Evolutionary conservation across 2,113 vertebrate genomes (phyloP).

Genomic region (Engraulis encrasicolus): DNA sequence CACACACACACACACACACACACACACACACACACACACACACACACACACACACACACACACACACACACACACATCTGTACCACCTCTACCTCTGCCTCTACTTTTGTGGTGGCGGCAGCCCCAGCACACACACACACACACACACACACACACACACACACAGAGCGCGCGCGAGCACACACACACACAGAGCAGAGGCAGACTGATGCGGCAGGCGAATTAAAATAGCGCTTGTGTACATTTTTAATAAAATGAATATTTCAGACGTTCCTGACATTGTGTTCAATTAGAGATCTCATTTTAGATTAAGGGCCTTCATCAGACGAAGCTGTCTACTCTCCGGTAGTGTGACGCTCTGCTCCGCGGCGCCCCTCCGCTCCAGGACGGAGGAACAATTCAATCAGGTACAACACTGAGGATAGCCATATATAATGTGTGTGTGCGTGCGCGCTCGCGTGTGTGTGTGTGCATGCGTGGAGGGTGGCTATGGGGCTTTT

Average conservation of each 20-base stretch:
- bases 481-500: neutral
- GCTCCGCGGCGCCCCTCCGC: neutral
- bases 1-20: neutral
- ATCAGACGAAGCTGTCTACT: conserved; percentile 41
- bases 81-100: conserved; percentile 46
- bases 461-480: neutral
- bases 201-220: conserved; percentile 67
- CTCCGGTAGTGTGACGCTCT: neutral
- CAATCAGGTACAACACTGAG: conserved; percentile 27
- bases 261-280: conserved; percentile 70
- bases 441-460: neutral
- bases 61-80: too few species aligned
- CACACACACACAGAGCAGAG: too few species aligned
- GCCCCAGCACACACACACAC: neutral
- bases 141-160: too few species aligned
- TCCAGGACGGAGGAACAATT: conserved; percentile 33
- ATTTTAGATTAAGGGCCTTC: conserved; percentile 68
- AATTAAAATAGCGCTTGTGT: conserved; percentile 78
- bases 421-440: neutral
- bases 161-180: too few species aligned
- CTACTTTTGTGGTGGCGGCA: conserved; percentile 28
- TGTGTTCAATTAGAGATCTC: conserved; percentile 74
- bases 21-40: neutral
- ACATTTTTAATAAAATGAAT: conserved; percentile 80
- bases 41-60: neutral